Evolutionary conservation across 2,797 vertebrate species (phyloP).

Genomic region (Gastrophryne carolinensis): DNA sequence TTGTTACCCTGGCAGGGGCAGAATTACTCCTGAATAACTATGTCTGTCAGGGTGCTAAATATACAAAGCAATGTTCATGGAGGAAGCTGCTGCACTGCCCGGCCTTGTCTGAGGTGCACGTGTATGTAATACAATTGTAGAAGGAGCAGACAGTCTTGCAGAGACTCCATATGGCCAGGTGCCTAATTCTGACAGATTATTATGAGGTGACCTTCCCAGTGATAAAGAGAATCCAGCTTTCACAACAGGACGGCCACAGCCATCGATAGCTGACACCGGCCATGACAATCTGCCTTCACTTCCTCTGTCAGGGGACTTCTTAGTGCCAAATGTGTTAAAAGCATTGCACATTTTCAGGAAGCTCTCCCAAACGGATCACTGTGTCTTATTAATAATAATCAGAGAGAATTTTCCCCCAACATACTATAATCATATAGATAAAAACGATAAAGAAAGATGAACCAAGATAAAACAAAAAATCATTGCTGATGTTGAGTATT

Average conservation of each 20-base stretch:
- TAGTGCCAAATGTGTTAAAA: not conserved
- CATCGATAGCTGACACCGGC: constrained; percentile 21
- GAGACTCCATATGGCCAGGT: constrained; percentile 42
- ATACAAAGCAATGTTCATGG: constrained; percentile 4
- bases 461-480: no score
- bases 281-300: constrained; percentile 25
- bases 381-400: no score
- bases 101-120: constrained; percentile 20
- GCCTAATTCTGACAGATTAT: constrained; percentile 47
- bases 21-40: not conserved
- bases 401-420: no score
- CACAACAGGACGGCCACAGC: constrained; percentile 35
- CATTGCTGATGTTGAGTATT: no score
- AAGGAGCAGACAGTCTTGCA: constrained; percentile 43
- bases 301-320: constrained; percentile 19
- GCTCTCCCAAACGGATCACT: no score
- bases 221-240: constrained; percentile 49
- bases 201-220: constrained; percentile 46
- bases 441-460: no score
- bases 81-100: not conserved
- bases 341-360: not conserved
- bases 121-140: constrained; percentile 27
- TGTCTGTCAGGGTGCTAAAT: not conserved
- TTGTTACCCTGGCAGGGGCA: not conserved
- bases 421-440: no score